A percentile compares a stretch with the other conserved stretches of the same genome.
These are phyloP conservation scores for Meteorus cinctellus DNA, from an alignment of 2,888 invertebrate species.

Conservation along the genomic window DNA sequence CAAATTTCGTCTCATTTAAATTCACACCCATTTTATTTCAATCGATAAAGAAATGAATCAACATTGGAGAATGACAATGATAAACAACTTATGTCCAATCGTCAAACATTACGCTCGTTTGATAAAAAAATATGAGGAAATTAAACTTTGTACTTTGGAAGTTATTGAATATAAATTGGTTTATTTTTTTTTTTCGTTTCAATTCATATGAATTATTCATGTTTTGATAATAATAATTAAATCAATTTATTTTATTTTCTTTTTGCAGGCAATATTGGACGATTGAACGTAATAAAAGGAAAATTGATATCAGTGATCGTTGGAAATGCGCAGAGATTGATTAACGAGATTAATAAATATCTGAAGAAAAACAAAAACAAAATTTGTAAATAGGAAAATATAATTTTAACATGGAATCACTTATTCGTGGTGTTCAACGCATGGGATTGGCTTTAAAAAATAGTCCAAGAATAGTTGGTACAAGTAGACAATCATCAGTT, in stretches of 20 bases:
- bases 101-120: no score
- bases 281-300: not conserved
- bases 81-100: no score
- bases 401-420: conserved; percentile 43
- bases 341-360: not conserved
- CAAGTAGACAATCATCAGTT: conserved; percentile 50
- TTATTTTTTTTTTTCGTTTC: no score
- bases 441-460: conserved; percentile 43
- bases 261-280: not conserved
- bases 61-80: no score
- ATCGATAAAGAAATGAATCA: no score
- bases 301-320: no score
- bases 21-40: no score
- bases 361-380: not conserved
- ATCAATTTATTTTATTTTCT: not conserved
- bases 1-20: not conserved
- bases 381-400: not conserved
- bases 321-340: no score
- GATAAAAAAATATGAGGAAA: not conserved
- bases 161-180: no score
- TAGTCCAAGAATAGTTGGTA: conserved; percentile 38
- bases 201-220: no score
- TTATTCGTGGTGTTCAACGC: conserved; percentile 47
- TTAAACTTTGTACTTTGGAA: conserved; percentile 2
- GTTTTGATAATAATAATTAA: no score